Base-by-base conservation (phyloP, 1,140 invertebrate genomes). In the Amyelois transitella region DNA sequence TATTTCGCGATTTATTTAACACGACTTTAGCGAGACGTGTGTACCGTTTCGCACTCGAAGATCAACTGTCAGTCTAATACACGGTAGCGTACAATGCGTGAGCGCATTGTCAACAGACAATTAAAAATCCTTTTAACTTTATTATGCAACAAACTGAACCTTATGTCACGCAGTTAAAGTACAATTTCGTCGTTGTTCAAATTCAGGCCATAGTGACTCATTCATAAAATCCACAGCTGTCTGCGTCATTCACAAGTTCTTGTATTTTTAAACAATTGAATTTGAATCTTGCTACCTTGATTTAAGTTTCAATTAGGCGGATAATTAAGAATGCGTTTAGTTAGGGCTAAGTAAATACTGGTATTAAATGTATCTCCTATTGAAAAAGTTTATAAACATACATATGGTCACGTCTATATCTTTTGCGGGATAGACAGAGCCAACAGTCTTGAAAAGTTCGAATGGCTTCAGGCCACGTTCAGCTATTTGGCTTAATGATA, bases 221-320 rank as follows among this genome's bases (percentile, higher is more conserved):
- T 74, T 75, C 69, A 45, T 49, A 38, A 14, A 51, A 47, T 60
- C 57, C 67, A 73, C 71, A 72, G 70, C 69, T 68, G 71, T 68
- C 77, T 69, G 72, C 74, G 77, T 84, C 81, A 84, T 84, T 80
- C 72, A 79, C 76, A 63, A 45, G 20, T 18, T 38, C n/a, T 24
- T 22, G 43, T 20, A 28, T 45, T 54, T 48, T 38, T 24, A 18
- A n/a, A 54, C 60, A 63, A 56, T 47, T 44, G 32, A 43, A 59
- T 58, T 52, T 62, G 62, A 50, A 38, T 51, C 51, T 43, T 69
- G 62, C 55, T 8, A 44, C 62, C 38, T 60, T 38, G 59, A 14
- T 0, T 19, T 67, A 69, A 56, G 60, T 60, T 50, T 25, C 5
- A 51, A 20, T n/a, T 20, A n/a, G n/a, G n/a, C n/a, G n/a, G n/a